Base-by-base conservation (phyloP, 2,888 invertebrate species). In the Dryadula phaetusa region DNA sequence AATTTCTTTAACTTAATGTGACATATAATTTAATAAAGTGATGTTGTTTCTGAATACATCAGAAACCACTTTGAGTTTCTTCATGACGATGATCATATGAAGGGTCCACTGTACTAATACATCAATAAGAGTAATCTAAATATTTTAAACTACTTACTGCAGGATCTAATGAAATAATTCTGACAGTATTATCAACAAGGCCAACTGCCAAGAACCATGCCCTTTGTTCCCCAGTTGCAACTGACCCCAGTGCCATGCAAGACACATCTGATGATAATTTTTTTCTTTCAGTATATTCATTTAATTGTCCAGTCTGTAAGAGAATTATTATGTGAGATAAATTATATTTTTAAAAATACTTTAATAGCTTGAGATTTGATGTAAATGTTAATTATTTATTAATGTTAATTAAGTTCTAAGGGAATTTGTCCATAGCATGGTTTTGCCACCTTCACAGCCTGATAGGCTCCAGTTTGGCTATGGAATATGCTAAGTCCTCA, bases 261-360 rank as follows among this genome's bases (percentile, higher is more conserved):
- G 99, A 96, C 0, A 99, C 99, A 86, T 99, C 99, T 0, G 97
- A 96, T 6, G 98, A 97, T 95, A 99, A 96, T 82, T 99, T 98
- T 81, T 99, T 98, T 10, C 99, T 94, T 83, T 99, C 99, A 8
- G 98, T 99, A 85, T 99, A 99, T 86, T 99, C 99, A 89, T 99
- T 99, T 60, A 99, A 92, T 86, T 99, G 98, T 0, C 99, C 99
- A 75, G 98, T 98, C 98, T 99, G 86, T 52, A 93, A 94, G 75
- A 73, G 71, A 37, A 60, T 25, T 0, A 0, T 5, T 20, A 18
- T 56, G 25, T 56, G 22, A 56, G 8, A n/a, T n/a, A 1, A 2
- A 37, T 1, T 8, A 22, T n/a, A n/a, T n/a, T n/a, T 20, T 46
- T 10, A 20, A 22, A 10, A 10, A 20, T 46, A 46, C 20, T 6